Evolutionary conservation across 2,888 invertebrate species (phyloP), one percentile per base, ranked within the genome.

Genomic region (Mythimna albipuncta): DNA sequence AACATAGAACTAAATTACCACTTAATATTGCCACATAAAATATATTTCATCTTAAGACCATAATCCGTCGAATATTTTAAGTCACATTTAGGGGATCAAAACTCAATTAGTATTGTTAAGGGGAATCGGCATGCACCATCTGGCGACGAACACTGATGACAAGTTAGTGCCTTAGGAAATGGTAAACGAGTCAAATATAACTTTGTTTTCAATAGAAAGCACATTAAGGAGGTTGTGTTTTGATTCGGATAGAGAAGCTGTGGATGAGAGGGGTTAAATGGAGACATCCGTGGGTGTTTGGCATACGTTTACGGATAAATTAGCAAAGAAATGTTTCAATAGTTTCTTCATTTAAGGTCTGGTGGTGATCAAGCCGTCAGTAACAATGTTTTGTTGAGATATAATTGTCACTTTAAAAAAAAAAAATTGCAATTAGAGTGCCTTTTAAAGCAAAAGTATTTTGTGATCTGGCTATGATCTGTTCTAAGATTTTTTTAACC

Each of bases 91-190:
- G 89, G 90, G 91, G 91, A 91, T 90, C 89, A 89, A 90, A 92
- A 92, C 91, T 91, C 88, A 90, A 92, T 92, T 92, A 91, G 85
- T 85, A 75, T 79, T 84, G 86, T 85, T 76, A 81, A 82, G 86
- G 83, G 83, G 85, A 87, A 85, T 85, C 84, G 80, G 82, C 79
- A 82, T 83, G 85, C 85, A 87, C 90, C 92, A 92, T 91, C 92
- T 92, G 92, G 91, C 88, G 72, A 76, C 76, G 75, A 83, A 84
- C 78, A 85, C 81, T 88, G 87, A 87, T 88, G 89, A 85, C 84
- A 87, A 85, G 84, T 86, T 84, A 83, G 81, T 76, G 84, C 81
- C 86, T 81, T 81, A 76, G 88, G 85, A 83, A 83, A 77, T 79
- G 75, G 79, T 75, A 72, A 79, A 80, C 75, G 72, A 83, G 83